These are phyloP conservation scores for Clytia hemisphaerica DNA, from an alignment of 30 jellyfish, hydroid and myxozoan genomes.

Conservation along the genomic window DNA sequence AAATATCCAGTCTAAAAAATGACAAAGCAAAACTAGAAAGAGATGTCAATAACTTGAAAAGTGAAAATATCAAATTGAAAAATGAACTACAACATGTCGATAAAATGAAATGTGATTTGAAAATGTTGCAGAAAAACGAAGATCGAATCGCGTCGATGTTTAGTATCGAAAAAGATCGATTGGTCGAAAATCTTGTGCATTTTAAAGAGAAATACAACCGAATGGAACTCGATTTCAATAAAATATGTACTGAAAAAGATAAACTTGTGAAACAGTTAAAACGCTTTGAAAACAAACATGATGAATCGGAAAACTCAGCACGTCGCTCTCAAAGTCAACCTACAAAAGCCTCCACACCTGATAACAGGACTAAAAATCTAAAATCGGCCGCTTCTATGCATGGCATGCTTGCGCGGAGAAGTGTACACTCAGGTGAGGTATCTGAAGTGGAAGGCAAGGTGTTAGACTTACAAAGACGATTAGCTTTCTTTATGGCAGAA, in stretches of 20 bases:
- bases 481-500: constrained; percentile 98
- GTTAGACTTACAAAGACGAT: constrained; percentile 83
- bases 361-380: constrained; percentile 33
- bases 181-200: constrained; percentile 45
- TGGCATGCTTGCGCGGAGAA: constrained; percentile 48
- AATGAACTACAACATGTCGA: constrained; percentile 81
- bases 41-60: constrained; percentile 78
- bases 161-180: constrained; percentile 70
- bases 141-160: constrained; percentile 63
- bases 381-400: constrained; percentile 36
- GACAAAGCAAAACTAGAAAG: constrained; percentile 88
- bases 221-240: constrained; percentile 64
- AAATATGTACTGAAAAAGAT: constrained; percentile 68
- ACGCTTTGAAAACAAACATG: constrained; percentile 50
- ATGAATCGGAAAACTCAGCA: constrained; percentile 1
- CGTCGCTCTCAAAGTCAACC: constrained; percentile 58
- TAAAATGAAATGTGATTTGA: constrained; percentile 63
- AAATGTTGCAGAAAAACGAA: constrained; percentile 81
- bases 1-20: constrained; percentile 59
- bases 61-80: constrained; percentile 77
- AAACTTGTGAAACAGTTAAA: constrained; percentile 68
- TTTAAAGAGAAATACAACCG: constrained; percentile 62
- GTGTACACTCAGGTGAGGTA: constrained; percentile 76
- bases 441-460: constrained; percentile 94
- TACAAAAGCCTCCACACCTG: constrained; percentile 41